These are phyloP conservation scores for Odontesthes bonariensis DNA, from an alignment of 2,113 vertebrate species.

Conservation along the genomic window DNA sequence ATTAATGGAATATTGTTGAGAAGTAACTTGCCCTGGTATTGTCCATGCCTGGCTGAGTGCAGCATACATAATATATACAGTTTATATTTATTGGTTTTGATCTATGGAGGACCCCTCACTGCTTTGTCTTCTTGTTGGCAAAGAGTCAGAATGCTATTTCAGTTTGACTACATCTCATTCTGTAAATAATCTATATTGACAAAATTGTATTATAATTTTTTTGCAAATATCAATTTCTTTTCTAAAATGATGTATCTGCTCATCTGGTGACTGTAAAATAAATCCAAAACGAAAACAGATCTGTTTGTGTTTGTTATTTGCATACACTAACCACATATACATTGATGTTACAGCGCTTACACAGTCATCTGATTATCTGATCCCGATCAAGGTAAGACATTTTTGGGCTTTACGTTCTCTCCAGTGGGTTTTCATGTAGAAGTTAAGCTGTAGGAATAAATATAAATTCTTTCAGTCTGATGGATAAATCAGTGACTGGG, in stretches of 20 bases:
- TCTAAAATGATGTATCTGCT: slow-evolving; percentile 85
- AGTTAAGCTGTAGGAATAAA: neutral
- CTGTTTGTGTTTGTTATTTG: slow-evolving; percentile 44
- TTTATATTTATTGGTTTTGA: slow-evolving; percentile 84
- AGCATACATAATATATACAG: slow-evolving; percentile 81
- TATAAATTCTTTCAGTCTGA: neutral
- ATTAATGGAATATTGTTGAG: slow-evolving; percentile 75
- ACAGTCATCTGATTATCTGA: neutral
- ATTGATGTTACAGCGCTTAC: no score
- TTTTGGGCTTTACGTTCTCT: no score
- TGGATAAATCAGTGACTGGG: no score
- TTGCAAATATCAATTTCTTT: slow-evolving; percentile 83
- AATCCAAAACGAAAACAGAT: slow-evolving; percentile 74
- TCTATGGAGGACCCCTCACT: slow-evolving; percentile 62
- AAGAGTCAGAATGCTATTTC: slow-evolving; percentile 73
- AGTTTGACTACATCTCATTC: slow-evolving; percentile 75
- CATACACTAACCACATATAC: neutral
- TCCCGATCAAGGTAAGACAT: neutral
- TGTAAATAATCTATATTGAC: slow-evolving; percentile 85
- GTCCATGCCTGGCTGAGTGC: slow-evolving; percentile 75
- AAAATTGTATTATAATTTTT: slow-evolving; percentile 86
- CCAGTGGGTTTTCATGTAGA: no score
- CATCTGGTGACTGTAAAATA: slow-evolving; percentile 85
- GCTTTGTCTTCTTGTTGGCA: slow-evolving; percentile 66
- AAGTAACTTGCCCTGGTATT: slow-evolving; percentile 72